Evolutionary conservation across 2,113 vertebrate genomes (phyloP).

Genomic region (Acrocephalus kingi): DNA sequence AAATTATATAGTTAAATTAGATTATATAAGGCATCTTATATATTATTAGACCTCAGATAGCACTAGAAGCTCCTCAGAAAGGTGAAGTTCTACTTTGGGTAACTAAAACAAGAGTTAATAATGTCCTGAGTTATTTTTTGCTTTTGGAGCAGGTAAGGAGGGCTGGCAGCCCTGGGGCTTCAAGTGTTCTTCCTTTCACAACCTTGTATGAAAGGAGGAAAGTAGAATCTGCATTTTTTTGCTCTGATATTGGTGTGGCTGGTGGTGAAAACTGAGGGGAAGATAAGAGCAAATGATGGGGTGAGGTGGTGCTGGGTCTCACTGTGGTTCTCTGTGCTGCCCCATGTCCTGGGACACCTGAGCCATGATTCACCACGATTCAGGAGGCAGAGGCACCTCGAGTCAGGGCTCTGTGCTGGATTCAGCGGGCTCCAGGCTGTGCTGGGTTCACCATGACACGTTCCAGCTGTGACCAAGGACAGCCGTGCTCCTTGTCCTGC

Average conservation of each 20-base stretch:
- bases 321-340: not conserved
- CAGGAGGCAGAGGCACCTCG: not conserved
- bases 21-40: no score
- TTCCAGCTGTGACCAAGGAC: not conserved
- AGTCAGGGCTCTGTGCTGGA: rapidly evolving
- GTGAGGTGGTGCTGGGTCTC: rapidly evolving
- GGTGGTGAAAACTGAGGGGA: not conserved
- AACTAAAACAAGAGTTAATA: not conserved
- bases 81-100: not conserved
- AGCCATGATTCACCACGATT: rapidly evolving
- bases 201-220: rapidly evolving
- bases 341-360: rapidly evolving
- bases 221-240: rapidly evolving
- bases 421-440: not conserved
- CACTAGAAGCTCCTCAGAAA: not conserved
- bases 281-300: rapidly evolving
- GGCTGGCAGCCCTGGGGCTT: not conserved
- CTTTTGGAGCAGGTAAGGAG: not conserved
- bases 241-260: not conserved
- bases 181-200: not conserved
- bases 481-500: rapidly evolving
- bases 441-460: rapidly evolving
- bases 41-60: not conserved
- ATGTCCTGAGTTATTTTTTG: not conserved
- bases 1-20: no score